Percentiles rank a stretch among this genome's conserved stretches.
phyloP scores from a whole-genome alignment of 2,113 vertebrate species.

The Chamaetylas fuelleborni region DNA sequence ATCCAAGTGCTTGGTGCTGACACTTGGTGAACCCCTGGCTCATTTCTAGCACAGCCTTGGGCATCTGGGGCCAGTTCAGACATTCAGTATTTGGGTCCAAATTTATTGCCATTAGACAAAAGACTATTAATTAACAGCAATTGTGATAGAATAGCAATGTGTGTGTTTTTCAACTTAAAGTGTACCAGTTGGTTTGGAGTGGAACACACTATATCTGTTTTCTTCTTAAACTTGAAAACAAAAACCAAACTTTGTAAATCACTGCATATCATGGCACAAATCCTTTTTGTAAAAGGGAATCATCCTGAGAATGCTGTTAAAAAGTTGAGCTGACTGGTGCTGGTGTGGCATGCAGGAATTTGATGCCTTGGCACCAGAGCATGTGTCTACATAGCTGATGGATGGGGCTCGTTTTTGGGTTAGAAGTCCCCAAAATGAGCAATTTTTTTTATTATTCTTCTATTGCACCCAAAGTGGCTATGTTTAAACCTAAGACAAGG shows the following conservation, averaged over 20 bases:
- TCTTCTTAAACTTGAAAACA: neutral
- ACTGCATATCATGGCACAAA: neutral
- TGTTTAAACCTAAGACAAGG: neutral
- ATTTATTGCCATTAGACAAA: neutral
- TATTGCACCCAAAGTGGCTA: neutral
- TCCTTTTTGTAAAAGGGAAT: neutral
- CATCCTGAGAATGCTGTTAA: neutral
- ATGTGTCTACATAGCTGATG: neutral
- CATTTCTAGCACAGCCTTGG: neutral
- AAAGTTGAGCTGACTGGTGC: neutral
- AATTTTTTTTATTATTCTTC: neutral
- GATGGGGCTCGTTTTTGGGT: neutral
- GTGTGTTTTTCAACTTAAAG: neutral
- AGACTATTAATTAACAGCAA: neutral
- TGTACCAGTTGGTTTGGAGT: neutral
- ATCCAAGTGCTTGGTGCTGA: neutral
- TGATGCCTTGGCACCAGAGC: neutral
- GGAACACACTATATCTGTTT: accelerated
- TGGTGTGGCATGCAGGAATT: neutral
- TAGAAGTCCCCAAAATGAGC: neutral
- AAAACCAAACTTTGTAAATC: neutral
- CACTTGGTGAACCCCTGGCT: neutral
- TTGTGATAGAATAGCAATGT: neutral
- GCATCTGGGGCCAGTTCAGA: neutral
- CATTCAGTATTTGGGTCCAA: neutral